Base-by-base conservation (phyloP, 2,113 vertebrate species). In the Entosphenus tridentatus region DNA sequence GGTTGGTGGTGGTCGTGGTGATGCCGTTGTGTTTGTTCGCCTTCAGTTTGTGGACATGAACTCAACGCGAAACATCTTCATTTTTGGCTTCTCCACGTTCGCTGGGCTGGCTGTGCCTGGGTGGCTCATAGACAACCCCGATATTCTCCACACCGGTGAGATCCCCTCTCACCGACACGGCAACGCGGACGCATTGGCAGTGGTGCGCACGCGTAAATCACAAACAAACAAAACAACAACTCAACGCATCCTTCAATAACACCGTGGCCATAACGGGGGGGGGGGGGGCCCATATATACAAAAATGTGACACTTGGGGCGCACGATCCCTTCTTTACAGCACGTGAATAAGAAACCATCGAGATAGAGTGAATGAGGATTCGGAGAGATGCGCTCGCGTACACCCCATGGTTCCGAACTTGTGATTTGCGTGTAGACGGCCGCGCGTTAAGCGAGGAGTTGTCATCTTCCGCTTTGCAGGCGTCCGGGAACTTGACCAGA, bases 61-160 rank as follows among this genome's bases (percentile, higher is more conserved):
- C 77, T 95, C 89, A 3, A 87, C 89, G 69, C 78, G 93, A 73
- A 98, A 95, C 77, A 82, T 95, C 77, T 96, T 95, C 71, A 81
- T 96, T 70, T 93, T 95, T 75, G 93, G 93, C 74, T 98, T 96
- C 79, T 89, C 91, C 76, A 80, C 95, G 72, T 96, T 86, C 77
- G 77, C 79, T 76, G 91, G 82, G 12, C 79, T 98, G 56, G 78
- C 83, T 1, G 73, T 98, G 79, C 93, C 93, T 57, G 85, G 80
- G 77, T 95, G 91, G 93, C 80, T 89, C 70, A 75, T 77, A 9
- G 86, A 87, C 71, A 85, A 95, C 69, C 72, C 80, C 0, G 70
- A 57, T 2, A 73, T 73, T 56, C 77, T 96, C 68, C 75, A 79
- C 71, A 92, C 93, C 81, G 89, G 93, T 96, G 78, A 77, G 71